Evolutionary conservation across 1,140 invertebrate species (phyloP).

Genomic region (Sycophila sp.): DNA sequence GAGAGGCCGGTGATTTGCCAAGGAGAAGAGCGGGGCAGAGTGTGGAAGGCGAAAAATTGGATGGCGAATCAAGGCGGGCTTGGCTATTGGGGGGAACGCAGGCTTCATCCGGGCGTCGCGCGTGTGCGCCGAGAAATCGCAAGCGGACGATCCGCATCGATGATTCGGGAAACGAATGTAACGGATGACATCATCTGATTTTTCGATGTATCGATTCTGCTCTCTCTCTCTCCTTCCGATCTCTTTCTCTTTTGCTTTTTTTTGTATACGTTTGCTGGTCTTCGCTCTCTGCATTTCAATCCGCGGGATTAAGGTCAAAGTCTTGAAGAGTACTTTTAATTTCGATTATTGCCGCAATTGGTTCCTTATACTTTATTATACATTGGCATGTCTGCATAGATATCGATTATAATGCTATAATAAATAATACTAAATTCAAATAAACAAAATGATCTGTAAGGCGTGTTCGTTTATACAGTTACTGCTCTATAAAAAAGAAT

Average conservation of each 20-base stretch:
- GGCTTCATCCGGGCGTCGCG: too few relatives aligned
- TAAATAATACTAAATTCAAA: too few relatives aligned
- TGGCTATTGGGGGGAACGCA: neutral
- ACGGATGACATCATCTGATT: conserved; percentile 37
- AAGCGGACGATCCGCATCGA: conserved; percentile 22
- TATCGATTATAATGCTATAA: too few relatives aligned
- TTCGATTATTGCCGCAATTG: too few relatives aligned
- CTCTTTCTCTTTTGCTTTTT: neutral
- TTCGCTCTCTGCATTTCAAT: neutral
- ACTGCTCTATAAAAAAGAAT: too few relatives aligned
- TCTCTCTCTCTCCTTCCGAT: neutral
- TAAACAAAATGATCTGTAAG: too few relatives aligned
- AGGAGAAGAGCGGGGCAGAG: neutral
- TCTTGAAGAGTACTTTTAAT: too few relatives aligned
- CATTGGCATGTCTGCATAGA: too few relatives aligned
- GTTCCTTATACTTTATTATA: too few relatives aligned
- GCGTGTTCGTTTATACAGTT: too few relatives aligned
- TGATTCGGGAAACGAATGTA: conserved; percentile 36
- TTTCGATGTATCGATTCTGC: conserved; percentile 17
- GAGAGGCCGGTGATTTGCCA: too few relatives aligned
- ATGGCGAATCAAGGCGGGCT: neutral
- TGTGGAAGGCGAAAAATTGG: conserved; percentile 22
- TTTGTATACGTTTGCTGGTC: too few relatives aligned
- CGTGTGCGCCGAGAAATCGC: conserved; percentile 2
- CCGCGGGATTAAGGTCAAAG: neutral